Percentiles rank a stretch among this genome's conserved stretches.
Conservation (phyloP, 1,140 invertebrate genomes). For the Drosophila yakuba region DNA sequence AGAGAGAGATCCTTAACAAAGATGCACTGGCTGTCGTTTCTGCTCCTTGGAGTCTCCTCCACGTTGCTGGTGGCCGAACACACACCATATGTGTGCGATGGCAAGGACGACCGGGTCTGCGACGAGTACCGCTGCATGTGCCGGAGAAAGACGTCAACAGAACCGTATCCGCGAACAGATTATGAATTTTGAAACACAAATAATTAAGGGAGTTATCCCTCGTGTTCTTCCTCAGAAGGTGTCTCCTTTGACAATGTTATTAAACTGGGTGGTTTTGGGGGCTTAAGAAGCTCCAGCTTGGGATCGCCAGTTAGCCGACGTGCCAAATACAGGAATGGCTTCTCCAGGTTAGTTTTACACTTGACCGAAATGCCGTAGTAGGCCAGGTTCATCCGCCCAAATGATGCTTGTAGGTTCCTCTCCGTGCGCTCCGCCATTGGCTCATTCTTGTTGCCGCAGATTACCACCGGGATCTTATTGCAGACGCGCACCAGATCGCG, state of each 20-base stretch:
- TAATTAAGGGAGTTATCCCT: neutral
- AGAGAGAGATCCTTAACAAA: neutral
- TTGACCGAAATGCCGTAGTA: neutral
- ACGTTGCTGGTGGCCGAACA: neutral
- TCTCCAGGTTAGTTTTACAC: neutral
- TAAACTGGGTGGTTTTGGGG: neutral
- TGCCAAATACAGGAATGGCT: neutral
- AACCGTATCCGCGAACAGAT: neutral
- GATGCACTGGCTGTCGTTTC: neutral
- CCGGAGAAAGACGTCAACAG: neutral
- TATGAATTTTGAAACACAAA: constrained; percentile 5
- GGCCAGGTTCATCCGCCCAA: neutral
- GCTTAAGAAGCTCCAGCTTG: neutral
- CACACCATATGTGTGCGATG: constrained; percentile 4
- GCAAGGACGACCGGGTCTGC: constrained; percentile 15
- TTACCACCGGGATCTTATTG: neutral
- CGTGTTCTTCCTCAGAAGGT: no score
- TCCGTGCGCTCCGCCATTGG: rapidly evolving
- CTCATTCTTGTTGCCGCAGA: neutral
- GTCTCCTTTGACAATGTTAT: neutral
- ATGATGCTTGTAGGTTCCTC: neutral
- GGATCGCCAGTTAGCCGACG: neutral
- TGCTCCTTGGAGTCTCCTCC: neutral
- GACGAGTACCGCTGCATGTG: constrained; percentile 6
- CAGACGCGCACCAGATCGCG: neutral